Base-by-base conservation (phyloP, 2,888 invertebrate species). In the Zygaena filipendulae region DNA sequence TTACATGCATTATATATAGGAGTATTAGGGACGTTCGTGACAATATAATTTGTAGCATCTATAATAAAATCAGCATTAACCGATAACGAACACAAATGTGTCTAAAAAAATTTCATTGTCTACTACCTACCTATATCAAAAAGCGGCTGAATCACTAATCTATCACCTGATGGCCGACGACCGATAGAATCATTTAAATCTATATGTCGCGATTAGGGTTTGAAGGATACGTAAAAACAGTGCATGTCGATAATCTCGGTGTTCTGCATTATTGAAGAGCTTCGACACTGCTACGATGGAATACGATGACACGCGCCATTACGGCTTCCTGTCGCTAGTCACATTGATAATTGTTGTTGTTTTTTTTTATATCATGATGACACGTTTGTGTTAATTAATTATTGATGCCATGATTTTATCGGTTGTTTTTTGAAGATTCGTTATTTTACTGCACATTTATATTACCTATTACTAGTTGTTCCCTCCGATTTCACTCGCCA, bases 241-340 rank as follows among this genome's bases (percentile, higher is more conserved):
- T 72, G 71, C 75, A 75, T 74, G 77, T 70, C 54, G 62, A 68
- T 72, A 69, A 74, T 74, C 67, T 67, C 48, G 52, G 59, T 59
- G 49, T 49, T 47, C 34, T 74, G 70, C 68, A 75, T 79, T 72
- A 74, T 74, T 75, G 66, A 75, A 54, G 64, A 64, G 59, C 45
- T 35, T 38, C 42, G 45, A 38, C 54, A 48, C 47, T 59, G 57
- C 59, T 62, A 56, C 60, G 56, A 68, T 66, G 64, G 63, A 69
- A 66, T 63, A 69, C 66, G 71, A 71, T 72, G 74, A 61, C 64
- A 72, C 69, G 66, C 64, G 68, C 63, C 62, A 71, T 61, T 57
- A 62, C 44, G 52, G 52, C 53, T 56, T 56, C 52, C 56, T 49
- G 52, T 52, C 52, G 56, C 53, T 61, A 61, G 63, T 63, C 68